Evolutionary conservation across 2,888 invertebrate genomes (phyloP).

Genomic region (Papilio gigon): DNA sequence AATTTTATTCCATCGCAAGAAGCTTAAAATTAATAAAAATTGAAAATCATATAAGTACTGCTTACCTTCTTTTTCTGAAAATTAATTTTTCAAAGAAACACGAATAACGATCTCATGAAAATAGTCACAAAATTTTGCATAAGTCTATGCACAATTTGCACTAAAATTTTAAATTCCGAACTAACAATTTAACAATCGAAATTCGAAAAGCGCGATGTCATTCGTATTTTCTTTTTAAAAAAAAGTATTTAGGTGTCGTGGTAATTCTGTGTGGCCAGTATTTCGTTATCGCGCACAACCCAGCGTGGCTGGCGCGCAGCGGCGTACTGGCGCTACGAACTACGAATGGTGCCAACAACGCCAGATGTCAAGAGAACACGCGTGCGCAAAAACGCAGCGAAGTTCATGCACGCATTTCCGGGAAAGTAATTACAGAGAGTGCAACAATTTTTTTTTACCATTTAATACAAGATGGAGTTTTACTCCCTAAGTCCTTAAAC

Average conservation of each 20-base stretch:
- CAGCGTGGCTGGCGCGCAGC: conserved; percentile 66
- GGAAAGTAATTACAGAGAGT: not conserved
- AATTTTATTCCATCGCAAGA: not conserved
- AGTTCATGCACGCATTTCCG: conserved; percentile 25
- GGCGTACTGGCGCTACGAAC: conserved; percentile 61
- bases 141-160: conserved; percentile 57
- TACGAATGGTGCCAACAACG: conserved; percentile 57
- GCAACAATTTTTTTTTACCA: not conserved
- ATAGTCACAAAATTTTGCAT: conserved; percentile 47
- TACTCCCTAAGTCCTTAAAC: too few species aligned
- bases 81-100: conserved; percentile 40
- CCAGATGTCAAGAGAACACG: conserved; percentile 46
- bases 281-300: conserved; percentile 59
- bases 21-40: not conserved
- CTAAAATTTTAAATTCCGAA: conserved; percentile 50
- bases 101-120: conserved; percentile 41
- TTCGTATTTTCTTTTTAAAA: conserved; percentile 50
- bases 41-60: not conserved
- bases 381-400: conserved; percentile 24
- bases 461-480: not conserved
- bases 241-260: conserved; percentile 49
- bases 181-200: conserved; percentile 50
- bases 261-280: conserved; percentile 59
- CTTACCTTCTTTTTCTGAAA: conserved; percentile 45
- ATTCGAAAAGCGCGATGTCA: conserved; percentile 57